Evolutionary conservation across 2,797 vertebrate species (phyloP).

Genomic region (Antrozous pallidus): DNA sequence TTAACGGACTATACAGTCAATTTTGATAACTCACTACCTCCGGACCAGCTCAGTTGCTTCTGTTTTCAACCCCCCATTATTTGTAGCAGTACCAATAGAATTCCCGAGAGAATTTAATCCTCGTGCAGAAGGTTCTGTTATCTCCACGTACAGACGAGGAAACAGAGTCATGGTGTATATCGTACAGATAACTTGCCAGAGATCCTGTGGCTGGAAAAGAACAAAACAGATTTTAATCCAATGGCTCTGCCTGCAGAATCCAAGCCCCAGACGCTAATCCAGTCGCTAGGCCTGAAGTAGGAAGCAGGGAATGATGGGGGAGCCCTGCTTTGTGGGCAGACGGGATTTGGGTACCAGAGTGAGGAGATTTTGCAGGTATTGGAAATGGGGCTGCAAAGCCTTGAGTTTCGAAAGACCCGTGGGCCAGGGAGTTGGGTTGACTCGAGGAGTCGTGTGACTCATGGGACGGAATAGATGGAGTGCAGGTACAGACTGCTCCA

Average conservation of each 20-base stretch:
- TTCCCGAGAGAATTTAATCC: background rate
- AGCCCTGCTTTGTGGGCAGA: background rate
- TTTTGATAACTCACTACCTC: too few species aligned
- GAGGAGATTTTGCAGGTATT: background rate
- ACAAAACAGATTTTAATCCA: background rate
- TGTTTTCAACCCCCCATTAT: too few species aligned
- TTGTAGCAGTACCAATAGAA: background rate
- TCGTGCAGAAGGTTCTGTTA: background rate
- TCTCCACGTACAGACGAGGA: background rate
- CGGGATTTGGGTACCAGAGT: background rate
- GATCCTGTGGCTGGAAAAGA: background rate
- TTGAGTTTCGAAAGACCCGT: too few species aligned
- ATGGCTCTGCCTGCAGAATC: background rate
- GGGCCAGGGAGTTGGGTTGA: background rate
- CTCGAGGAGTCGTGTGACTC: background rate
- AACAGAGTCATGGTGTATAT: background rate
- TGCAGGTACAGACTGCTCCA: background rate
- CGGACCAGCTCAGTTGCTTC: too few species aligned
- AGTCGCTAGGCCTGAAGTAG: background rate
- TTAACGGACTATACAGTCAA: too few species aligned
- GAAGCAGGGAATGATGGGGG: background rate
- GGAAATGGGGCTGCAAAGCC: background rate
- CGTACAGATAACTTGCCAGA: background rate
- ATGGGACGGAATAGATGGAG: background rate
- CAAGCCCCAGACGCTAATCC: background rate